These are phyloP conservation scores for Thaleichthys pacificus DNA, from an alignment of 2,797 vertebrate species.

Conservation along the genomic window DNA sequence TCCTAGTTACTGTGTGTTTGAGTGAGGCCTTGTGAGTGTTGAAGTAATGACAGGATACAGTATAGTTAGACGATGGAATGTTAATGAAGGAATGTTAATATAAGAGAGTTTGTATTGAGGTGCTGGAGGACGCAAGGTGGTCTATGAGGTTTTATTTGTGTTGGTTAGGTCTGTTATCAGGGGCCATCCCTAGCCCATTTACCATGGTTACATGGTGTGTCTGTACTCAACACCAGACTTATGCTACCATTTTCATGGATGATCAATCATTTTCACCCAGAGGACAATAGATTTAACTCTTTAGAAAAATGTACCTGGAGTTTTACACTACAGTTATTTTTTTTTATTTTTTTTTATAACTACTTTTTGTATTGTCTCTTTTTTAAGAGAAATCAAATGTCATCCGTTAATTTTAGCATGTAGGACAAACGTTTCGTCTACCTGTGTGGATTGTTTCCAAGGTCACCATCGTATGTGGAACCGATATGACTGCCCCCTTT, in stretches of 20 bases:
- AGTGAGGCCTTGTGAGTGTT: too few relatives aligned
- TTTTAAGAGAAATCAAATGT: constrained; percentile 41
- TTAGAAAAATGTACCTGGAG: constrained; percentile 26
- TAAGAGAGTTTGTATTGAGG: too few relatives aligned
- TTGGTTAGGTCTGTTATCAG: too few relatives aligned
- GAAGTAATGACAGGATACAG: too few relatives aligned
- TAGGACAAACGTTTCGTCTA: constrained; percentile 66
- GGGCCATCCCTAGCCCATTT: constrained; percentile 46
- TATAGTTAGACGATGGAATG: too few relatives aligned
- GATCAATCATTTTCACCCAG: constrained; percentile 52
- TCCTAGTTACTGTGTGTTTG: too few relatives aligned
- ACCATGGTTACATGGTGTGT: constrained; percentile 57
- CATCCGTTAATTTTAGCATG: constrained; percentile 66
- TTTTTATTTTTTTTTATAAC: constrained; percentile 17
- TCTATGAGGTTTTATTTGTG: constrained; percentile 10
- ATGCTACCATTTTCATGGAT: constrained; percentile 50
- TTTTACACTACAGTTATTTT: too few relatives aligned
- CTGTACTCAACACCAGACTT: constrained; percentile 58
- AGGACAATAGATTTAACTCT: constrained; percentile 50
- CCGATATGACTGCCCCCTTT: constrained; percentile 39
- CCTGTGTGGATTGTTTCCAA: constrained; percentile 62
- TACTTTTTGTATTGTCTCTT: constrained; percentile 25
- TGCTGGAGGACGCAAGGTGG: constrained; percentile 37
- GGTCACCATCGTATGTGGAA: constrained; percentile 62
- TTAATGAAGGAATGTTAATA: too few relatives aligned